Evolutionary conservation across 2,797 vertebrate genomes (phyloP).

Genomic region (Crax fasciolata): DNA sequence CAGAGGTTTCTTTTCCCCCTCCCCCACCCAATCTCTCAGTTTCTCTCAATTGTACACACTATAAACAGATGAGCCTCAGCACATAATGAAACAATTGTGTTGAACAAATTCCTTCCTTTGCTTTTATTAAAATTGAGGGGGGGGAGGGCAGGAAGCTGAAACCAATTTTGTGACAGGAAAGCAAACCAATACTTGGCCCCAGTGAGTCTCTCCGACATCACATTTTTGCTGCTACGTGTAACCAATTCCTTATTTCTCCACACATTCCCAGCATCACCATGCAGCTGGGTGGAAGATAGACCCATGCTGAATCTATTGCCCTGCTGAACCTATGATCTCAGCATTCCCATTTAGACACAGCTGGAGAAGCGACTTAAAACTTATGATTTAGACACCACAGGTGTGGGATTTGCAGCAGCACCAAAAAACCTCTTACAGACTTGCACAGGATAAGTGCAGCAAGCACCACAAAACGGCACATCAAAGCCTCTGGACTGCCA

Average conservation of each 20-base stretch:
- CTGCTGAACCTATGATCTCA: not conserved
- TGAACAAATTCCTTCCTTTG: not conserved
- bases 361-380: not conserved
- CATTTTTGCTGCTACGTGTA: not conserved
- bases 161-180: not conserved
- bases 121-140: not conserved
- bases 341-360: not conserved
- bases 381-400: not conserved
- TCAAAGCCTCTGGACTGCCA: not conserved
- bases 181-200: not conserved
- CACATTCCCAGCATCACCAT: not conserved
- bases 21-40: not conserved
- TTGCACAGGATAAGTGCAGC: not conserved
- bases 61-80: not conserved
- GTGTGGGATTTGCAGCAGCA: not conserved
- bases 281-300: not conserved
- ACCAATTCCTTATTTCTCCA: not conserved
- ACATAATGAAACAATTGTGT: conserved; percentile 11
- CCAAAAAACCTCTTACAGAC: not conserved
- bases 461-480: not conserved
- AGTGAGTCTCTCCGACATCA: not conserved
- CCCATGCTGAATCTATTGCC: not conserved
- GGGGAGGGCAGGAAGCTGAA: not conserved
- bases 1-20: not conserved
- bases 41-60: not conserved